Evolutionary conservation across 1,140 invertebrate genomes (phyloP).

Genomic region (Calliphora vicina): DNA sequence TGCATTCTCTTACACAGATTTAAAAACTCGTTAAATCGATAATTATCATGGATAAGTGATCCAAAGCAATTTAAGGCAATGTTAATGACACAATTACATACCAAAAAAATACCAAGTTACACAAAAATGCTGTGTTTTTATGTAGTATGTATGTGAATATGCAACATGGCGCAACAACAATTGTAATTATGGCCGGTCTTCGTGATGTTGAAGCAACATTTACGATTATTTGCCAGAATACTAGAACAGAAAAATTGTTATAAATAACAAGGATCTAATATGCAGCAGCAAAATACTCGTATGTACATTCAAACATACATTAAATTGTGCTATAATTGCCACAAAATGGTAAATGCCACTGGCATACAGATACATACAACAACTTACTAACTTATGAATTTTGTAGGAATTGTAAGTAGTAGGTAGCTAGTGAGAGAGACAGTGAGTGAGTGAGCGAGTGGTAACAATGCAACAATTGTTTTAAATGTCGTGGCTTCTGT

Average conservation of each 20-base stretch:
- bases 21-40: neutral
- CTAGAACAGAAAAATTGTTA: neutral
- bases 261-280: conserved; percentile 1
- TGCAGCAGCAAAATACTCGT: no score
- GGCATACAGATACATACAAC: neutral
- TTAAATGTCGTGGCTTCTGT: conserved; percentile 1
- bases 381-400: no score
- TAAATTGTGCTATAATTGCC: neutral
- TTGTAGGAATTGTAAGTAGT: no score
- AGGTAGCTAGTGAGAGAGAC: no score
- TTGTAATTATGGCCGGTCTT: neutral
- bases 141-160: no score
- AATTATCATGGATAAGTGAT: neutral
- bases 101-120: neutral
- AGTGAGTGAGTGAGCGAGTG: neutral
- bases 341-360: neutral
- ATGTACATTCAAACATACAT: neutral
- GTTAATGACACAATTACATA: neutral
- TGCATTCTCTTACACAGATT: neutral
- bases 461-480: neutral
- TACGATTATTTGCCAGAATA: neutral
- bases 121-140: no score
- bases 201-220: neutral
- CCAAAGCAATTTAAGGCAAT: neutral
- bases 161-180: no score